Base-by-base conservation (phyloP, 1,140 invertebrate species). In the Drosophila malerkotliana region DNA sequence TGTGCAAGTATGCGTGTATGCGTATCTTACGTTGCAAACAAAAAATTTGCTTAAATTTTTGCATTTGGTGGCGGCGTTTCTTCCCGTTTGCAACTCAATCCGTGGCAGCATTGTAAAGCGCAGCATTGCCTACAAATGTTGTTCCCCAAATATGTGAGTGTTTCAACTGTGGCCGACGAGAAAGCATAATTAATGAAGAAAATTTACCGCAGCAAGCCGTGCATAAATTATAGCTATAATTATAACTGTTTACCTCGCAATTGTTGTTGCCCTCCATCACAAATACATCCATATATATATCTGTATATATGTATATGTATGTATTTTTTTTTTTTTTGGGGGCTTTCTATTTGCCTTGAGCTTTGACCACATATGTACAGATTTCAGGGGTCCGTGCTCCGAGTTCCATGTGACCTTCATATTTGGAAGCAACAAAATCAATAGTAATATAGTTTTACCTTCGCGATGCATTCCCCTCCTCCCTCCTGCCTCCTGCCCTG, bases 371-470 rank as follows among this genome's bases (percentile, higher is more conserved):
- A 58, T 62, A 79, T 34, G 34, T n/a, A 41, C 30, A 69, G 51
- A 71, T 66, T 48, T 53, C 44, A 14, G 34, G 64, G 53, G 45
- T 67, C 57, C 63, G 64, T 71, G 68, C 58, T 34, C 24, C 57
- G 53, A 53, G 51, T 60, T 78, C 56, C 79, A 83, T 80, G 64
- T 88, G 83, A 88, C 83, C 83, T 88, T 88, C 83, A 77, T 68
- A 77, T 58, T 48, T 30, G 37, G 55, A 60, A 89, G 68, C 84
- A 89, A 83, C 83, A 88, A 88, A 88, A 88, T 88, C 83, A 88
- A 88, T 88, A 87, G 76, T 71, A 80, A 80, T 77, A 77, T 73
- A 82, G 83, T 72, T 79, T 66, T 66, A 77, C 49, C 47, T 67
- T 78, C 41, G 53, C 28, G 47, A 45, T 48, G 49, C 60, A 51